phyloP scores from a whole-genome alignment of 2,797 vertebrate genomes.

The Notolepis coatsorum region DNA sequence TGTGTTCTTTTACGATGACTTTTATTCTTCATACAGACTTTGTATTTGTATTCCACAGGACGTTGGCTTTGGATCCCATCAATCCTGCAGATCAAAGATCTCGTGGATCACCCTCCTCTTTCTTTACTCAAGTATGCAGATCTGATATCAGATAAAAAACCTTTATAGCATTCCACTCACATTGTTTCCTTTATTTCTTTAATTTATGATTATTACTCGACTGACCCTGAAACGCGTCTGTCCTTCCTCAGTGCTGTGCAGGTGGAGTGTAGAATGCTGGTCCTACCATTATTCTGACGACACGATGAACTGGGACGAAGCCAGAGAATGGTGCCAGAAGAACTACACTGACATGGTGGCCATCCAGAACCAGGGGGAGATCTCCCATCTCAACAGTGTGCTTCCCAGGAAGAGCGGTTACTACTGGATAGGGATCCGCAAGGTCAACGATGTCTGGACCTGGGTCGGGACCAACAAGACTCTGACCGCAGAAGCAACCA shows the following conservation, averaged over 20 bases:
- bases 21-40: background rate
- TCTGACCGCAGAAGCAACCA: slow-evolving; percentile 75
- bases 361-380: slow-evolving; percentile 85
- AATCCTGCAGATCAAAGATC: slow-evolving; percentile 15
- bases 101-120: slow-evolving; percentile 48
- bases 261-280: slow-evolving; percentile 75
- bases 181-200: background rate
- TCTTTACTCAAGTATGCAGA: slow-evolving; percentile 69
- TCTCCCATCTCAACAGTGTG: slow-evolving; percentile 67
- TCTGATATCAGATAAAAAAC: background rate
- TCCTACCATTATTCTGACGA: slow-evolving; percentile 73
- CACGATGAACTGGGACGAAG: slow-evolving; percentile 71
- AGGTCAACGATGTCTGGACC: slow-evolving; percentile 76
- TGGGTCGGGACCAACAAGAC: slow-evolving; percentile 85
- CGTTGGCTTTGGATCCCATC: slow-evolving; percentile 32
- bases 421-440: slow-evolving; percentile 89
- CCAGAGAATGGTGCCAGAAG: slow-evolving; percentile 70
- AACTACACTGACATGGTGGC: slow-evolving; percentile 84
- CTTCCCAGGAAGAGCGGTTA: slow-evolving; percentile 52
- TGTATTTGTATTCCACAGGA: slow-evolving; percentile 43
- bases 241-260: slow-evolving; percentile 65
- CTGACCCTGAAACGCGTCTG: slow-evolving; percentile 15
- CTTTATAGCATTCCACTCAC: background rate
- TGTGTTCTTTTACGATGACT: background rate
- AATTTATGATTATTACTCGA: too few relatives aligned